Evolutionary conservation across 2,888 invertebrate genomes (phyloP).

Genomic region (Gortyna flavago): DNA sequence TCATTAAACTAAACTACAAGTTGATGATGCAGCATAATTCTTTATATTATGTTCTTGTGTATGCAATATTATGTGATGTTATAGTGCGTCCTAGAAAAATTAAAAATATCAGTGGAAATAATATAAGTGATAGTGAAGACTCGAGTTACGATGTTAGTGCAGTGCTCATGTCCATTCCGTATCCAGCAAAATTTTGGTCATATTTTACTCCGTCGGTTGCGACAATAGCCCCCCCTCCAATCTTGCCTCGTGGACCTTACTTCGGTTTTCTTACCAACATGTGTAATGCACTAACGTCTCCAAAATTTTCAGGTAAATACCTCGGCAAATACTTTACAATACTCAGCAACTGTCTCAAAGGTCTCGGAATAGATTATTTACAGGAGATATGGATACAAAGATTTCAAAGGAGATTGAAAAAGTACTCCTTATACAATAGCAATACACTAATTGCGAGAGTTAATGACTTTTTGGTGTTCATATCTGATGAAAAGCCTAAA

Average conservation of each 20-base stretch:
- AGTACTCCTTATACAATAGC: slow-evolving; percentile 68
- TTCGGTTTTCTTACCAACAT: slow-evolving; percentile 77
- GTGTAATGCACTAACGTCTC: slow-evolving; percentile 71
- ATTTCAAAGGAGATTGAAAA: slow-evolving; percentile 70
- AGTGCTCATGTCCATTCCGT: neutral
- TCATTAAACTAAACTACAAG: neutral
- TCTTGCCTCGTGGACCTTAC: slow-evolving; percentile 73
- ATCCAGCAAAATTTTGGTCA: neutral
- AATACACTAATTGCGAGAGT: slow-evolving; percentile 68
- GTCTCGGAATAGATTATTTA: slow-evolving; percentile 67
- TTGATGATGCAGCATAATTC: slow-evolving; percentile 29
- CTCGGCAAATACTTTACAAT: slow-evolving; percentile 72
- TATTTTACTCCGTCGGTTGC: neutral
- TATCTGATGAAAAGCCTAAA: slow-evolving; percentile 69
- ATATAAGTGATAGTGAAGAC: slow-evolving; percentile 7
- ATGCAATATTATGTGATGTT: slow-evolving; percentile 13
- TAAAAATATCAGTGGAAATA: neutral
- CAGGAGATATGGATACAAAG: slow-evolving; percentile 70
- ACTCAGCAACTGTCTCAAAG: slow-evolving; percentile 70
- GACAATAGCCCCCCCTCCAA: slow-evolving; percentile 27
- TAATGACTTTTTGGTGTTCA: slow-evolving; percentile 67
- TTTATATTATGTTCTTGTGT: slow-evolving; percentile 31
- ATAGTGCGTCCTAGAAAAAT: slow-evolving; percentile 7
- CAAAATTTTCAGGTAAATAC: slow-evolving; percentile 65
- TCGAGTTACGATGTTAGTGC: neutral